Evolutionary conservation across 2,888 invertebrate genomes (phyloP).

Genomic region (Bugula neritina): DNA sequence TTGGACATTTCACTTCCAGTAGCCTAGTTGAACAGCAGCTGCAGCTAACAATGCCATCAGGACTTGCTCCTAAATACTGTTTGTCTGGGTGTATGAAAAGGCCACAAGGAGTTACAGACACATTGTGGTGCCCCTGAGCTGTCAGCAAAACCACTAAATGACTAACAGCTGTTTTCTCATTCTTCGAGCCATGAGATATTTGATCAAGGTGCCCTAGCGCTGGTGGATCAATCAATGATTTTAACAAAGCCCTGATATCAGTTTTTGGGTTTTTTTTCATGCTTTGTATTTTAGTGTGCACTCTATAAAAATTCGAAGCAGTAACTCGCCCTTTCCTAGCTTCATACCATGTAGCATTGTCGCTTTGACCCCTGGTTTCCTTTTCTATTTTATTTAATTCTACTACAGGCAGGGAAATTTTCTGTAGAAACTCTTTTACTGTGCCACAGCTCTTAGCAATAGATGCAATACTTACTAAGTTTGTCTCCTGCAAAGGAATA

Average conservation of each 20-base stretch:
- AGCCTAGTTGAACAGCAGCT: not conserved
- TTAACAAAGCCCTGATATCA: too few relatives aligned
- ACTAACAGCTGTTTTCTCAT: too few relatives aligned
- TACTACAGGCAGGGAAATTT: not conserved
- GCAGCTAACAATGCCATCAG: not conserved
- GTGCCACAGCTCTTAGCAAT: not conserved
- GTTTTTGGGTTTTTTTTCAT: not conserved
- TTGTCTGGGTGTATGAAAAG: not conserved
- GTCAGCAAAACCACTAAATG: too few relatives aligned
- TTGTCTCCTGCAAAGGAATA: too few relatives aligned
- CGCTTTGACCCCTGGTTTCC: too few relatives aligned
- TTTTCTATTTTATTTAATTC: not conserved
- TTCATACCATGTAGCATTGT: too few relatives aligned
- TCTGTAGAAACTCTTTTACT: not conserved
- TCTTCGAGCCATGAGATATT: not conserved
- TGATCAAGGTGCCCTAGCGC: not conserved
- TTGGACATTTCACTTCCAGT: not conserved
- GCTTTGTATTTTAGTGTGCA: not conserved
- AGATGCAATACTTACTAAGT: too few relatives aligned
- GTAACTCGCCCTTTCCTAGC: too few relatives aligned
- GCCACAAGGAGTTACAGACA: not conserved
- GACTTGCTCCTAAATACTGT: not conserved
- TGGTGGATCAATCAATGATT: too few relatives aligned
- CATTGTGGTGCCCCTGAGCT: too few relatives aligned
- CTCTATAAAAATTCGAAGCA: too few relatives aligned